These are phyloP conservation scores for Drosophila ochracea DNA, from an alignment of 2,888 invertebrate species.

Conservation along the genomic window DNA sequence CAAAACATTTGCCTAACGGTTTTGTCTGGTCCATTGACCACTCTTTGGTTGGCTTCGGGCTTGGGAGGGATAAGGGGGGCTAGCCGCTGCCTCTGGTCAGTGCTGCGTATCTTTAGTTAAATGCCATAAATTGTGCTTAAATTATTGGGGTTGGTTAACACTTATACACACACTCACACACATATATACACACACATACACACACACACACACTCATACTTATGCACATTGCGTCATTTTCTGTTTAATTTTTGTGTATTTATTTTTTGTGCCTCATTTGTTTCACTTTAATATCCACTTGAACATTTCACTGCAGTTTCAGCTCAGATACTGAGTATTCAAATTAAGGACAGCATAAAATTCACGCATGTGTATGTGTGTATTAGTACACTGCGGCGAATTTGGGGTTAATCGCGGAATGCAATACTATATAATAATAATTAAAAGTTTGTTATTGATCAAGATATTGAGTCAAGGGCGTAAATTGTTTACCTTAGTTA, in stretches of 20 bases:
- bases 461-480: neutral
- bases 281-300: slow-evolving; percentile 64
- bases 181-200: slow-evolving; percentile 11
- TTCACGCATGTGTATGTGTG: neutral
- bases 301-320: slow-evolving; percentile 30
- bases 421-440: neutral
- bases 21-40: slow-evolving; percentile 72
- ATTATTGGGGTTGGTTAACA: slow-evolving; percentile 79
- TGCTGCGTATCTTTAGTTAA: slow-evolving; percentile 74
- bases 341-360: slow-evolving; percentile 10
- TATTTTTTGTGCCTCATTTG: slow-evolving; percentile 66
- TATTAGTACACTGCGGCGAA: slow-evolving; percentile 21
- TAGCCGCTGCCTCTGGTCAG: slow-evolving; percentile 33
- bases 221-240: slow-evolving; percentile 31
- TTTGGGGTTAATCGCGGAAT: neutral
- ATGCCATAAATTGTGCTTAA: slow-evolving; percentile 80
- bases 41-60: slow-evolving; percentile 18
- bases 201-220: slow-evolving; percentile 5
- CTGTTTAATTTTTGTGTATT: slow-evolving; percentile 56
- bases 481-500: neutral
- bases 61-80: neutral
- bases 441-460: neutral
- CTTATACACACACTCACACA: slow-evolving; percentile 17
- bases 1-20: slow-evolving; percentile 66
- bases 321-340: neutral